Percentiles rank a stretch among this genome's conserved stretches.
Conservation (phyloP, 1,140 invertebrate genomes). For the Danaus plexippus region DNA sequence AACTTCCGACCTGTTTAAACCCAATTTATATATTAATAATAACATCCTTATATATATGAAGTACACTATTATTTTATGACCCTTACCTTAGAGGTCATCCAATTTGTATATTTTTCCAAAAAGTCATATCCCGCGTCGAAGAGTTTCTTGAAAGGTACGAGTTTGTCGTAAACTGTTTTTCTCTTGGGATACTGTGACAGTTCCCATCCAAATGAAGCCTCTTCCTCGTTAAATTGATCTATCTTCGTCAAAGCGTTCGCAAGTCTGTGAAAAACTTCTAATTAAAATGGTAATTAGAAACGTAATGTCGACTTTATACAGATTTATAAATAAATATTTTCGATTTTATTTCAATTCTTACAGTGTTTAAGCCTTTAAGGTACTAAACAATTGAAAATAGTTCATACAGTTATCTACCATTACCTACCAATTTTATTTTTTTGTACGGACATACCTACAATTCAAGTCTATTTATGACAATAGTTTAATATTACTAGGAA, state of each 20-base stretch:
- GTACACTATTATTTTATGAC: neutral
- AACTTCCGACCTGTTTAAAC: slow-evolving; percentile 77
- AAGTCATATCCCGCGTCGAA: slow-evolving; percentile 93
- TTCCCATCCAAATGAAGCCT: slow-evolving; percentile 91
- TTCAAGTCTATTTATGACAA: no score
- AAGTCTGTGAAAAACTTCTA: slow-evolving; percentile 47
- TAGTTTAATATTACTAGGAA: neutral
- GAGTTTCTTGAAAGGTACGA: slow-evolving; percentile 89
- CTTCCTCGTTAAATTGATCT: slow-evolving; percentile 93
- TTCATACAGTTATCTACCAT: no score
- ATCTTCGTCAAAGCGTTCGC: slow-evolving; percentile 83
- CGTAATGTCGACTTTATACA: no score
- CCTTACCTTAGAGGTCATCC: slow-evolving; percentile 82
- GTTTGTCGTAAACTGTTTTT: slow-evolving; percentile 80
- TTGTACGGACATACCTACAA: no score
- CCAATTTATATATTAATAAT: no score
- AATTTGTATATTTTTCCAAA: slow-evolving; percentile 84
- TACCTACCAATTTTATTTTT: no score
- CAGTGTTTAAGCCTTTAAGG: no score
- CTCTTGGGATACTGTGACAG: slow-evolving; percentile 90
- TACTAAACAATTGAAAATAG: no score
- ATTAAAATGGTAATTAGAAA: no score
- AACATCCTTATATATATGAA: no score
- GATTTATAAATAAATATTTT: no score
- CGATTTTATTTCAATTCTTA: no score